phyloP scores from a whole-genome alignment of 2,888 invertebrate genomes.

The Itoplectis maculator region DNA sequence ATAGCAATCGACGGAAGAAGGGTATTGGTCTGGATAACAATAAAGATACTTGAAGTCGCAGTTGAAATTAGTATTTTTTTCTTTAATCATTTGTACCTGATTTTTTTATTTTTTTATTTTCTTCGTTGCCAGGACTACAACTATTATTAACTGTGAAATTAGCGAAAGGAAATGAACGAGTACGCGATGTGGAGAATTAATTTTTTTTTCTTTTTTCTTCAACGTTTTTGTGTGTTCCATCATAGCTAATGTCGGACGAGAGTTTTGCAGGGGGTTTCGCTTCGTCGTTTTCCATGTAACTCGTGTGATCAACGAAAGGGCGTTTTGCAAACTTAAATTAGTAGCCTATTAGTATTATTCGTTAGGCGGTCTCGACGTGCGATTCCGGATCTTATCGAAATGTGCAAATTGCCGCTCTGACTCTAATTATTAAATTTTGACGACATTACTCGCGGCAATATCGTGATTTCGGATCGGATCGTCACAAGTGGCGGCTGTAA shows the following conservation, averaged over 20 bases:
- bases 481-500: neutral
- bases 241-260: neutral
- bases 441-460: neutral
- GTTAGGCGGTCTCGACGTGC: neutral
- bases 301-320: conserved; percentile 1
- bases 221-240: conserved; percentile 16
- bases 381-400: neutral
- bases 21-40: conserved; percentile 7
- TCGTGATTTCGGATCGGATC: conserved; percentile 1
- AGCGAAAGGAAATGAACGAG: conserved; percentile 51
- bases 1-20: conserved; percentile 8
- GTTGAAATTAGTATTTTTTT: conserved; percentile 36
- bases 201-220: conserved; percentile 13
- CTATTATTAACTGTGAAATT: conserved; percentile 58
- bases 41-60: conserved; percentile 46
- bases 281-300: conserved; percentile 16
- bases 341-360: conserved; percentile 24
- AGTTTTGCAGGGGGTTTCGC: neutral
- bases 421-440: neutral
- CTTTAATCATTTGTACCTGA: conserved; percentile 60
- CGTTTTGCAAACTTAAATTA: neutral
- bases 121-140: conserved; percentile 59
- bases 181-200: conserved; percentile 32
- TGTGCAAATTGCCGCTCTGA: neutral
- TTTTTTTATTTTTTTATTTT: conserved; percentile 37